Conservation (phyloP, 30 jellyfish, hydroid and myxozoan genomes). For the Aurelia coerulea region DNA sequence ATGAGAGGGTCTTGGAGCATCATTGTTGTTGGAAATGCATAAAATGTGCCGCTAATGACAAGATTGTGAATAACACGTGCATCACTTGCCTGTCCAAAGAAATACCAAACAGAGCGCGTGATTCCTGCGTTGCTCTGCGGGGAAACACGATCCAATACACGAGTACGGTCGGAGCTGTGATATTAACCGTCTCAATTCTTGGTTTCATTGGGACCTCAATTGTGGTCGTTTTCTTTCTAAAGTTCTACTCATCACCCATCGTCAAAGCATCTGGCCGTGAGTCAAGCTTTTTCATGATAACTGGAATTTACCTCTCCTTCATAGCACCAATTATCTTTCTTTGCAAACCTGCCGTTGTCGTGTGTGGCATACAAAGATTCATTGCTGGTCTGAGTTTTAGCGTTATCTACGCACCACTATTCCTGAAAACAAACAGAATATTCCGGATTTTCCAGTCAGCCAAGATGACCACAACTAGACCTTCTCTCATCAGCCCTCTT, state of each 20-base stretch:
- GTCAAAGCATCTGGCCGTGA: slow-evolving; percentile 87
- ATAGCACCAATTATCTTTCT: slow-evolving; percentile 51
- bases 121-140: slow-evolving; percentile 27
- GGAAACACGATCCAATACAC: slow-evolving; percentile 12
- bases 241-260: slow-evolving; percentile 41
- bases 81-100: slow-evolving; percentile 4
- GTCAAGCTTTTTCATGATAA: slow-evolving; percentile 55
- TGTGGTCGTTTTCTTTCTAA: slow-evolving; percentile 33
- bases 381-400: slow-evolving; percentile 78
- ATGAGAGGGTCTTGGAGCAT: not conserved
- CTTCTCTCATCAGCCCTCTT: slow-evolving; percentile 71
- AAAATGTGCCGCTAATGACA: slow-evolving; percentile 22
- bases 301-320: slow-evolving; percentile 72
- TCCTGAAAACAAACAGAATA: slow-evolving; percentile 70
- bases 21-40: slow-evolving; percentile 46
- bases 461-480: slow-evolving; percentile 61
- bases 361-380: slow-evolving; percentile 68
- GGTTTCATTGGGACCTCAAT: slow-evolving; percentile 50
- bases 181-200: slow-evolving; percentile 26
- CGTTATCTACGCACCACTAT: slow-evolving; percentile 77
- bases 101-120: slow-evolving; percentile 15
- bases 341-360: slow-evolving; percentile 41
- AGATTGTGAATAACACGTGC: slow-evolving; percentile 31
- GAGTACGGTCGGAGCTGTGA: slow-evolving; percentile 17
- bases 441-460: slow-evolving; percentile 81